Percentiles rank a stretch among this genome's conserved stretches.
phyloP scores from a whole-genome alignment of 2,888 invertebrate species.

The Oeneis ivallda region DNA sequence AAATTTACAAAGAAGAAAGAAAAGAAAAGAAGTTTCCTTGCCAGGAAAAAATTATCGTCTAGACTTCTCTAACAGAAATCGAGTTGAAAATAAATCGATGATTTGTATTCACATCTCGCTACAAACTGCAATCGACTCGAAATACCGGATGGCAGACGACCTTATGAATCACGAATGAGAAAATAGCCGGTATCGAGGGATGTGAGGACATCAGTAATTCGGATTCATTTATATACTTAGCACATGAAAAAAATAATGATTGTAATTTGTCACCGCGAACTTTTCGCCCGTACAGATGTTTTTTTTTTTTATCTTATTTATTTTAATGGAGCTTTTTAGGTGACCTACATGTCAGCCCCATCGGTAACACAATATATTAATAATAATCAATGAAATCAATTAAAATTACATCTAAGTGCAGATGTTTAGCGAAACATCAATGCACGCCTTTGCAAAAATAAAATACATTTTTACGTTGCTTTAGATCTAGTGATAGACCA shows the following conservation, averaged over 20 bases:
- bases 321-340: no score
- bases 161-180: conserved; percentile 28
- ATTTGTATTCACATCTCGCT: conserved; percentile 12
- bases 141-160: conserved; percentile 16
- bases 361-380: no score
- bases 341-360: no score
- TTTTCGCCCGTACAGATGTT: no score
- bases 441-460: background rate
- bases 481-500: no score
- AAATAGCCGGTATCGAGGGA: conserved; percentile 24
- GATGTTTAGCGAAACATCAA: no score
- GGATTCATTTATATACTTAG: conserved; percentile 17
- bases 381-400: no score
- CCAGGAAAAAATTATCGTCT: background rate
- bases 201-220: conserved; percentile 15
- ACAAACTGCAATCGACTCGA: conserved; percentile 7
- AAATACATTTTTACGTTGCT: no score
- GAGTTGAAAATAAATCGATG: background rate
- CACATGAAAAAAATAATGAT: conserved; percentile 4
- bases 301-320: no score
- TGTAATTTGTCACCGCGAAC: background rate
- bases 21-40: background rate
- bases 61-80: conserved; percentile 4
- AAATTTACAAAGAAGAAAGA: no score
- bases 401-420: no score